Evolutionary conservation across 2,797 vertebrate species (phyloP).

Genomic region (Brachymystax lenok): DNA sequence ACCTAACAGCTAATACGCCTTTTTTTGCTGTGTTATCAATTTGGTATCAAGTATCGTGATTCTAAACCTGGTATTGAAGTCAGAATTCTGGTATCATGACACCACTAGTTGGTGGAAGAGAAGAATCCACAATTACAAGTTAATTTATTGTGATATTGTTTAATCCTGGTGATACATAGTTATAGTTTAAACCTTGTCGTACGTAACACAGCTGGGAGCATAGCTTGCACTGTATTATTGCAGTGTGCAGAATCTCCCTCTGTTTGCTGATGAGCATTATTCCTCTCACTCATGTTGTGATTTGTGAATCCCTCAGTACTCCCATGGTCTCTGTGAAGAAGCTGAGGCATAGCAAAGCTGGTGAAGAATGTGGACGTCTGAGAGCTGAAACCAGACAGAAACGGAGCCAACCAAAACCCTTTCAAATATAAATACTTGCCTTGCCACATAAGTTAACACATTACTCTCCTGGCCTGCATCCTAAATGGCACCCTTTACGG

Average conservation of each 20-base stretch:
- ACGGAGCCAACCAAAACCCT: constrained; percentile 10
- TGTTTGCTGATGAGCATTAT: not conserved
- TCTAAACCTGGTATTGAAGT: too few species aligned
- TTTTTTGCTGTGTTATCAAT: too few species aligned
- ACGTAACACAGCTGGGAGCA: not conserved
- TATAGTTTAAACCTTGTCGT: too few species aligned
- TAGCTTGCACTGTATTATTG: not conserved
- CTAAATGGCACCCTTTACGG: not conserved
- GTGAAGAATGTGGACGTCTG: not conserved
- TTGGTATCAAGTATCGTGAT: too few species aligned
- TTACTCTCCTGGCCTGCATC: not conserved
- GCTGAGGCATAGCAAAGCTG: not conserved
- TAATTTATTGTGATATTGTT: too few species aligned
- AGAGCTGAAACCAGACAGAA: constrained; percentile 1
- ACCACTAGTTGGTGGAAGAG: too few species aligned
- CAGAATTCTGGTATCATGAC: too few species aligned
- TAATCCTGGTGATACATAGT: too few species aligned
- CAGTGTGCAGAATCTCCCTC: not conserved
- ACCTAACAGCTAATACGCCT: too few species aligned
- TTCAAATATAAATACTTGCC: not conserved
- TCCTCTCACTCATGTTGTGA: not conserved
- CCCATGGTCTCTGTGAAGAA: not conserved
- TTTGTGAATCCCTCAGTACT: not conserved
- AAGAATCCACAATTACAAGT: too few species aligned
- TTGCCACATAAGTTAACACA: not conserved